Percentiles rank a stretch among this genome's conserved stretches.
These are phyloP conservation scores for Drosophila paulistorum DNA, from an alignment of 1,140 invertebrate genomes.

Conservation along the genomic window DNA sequence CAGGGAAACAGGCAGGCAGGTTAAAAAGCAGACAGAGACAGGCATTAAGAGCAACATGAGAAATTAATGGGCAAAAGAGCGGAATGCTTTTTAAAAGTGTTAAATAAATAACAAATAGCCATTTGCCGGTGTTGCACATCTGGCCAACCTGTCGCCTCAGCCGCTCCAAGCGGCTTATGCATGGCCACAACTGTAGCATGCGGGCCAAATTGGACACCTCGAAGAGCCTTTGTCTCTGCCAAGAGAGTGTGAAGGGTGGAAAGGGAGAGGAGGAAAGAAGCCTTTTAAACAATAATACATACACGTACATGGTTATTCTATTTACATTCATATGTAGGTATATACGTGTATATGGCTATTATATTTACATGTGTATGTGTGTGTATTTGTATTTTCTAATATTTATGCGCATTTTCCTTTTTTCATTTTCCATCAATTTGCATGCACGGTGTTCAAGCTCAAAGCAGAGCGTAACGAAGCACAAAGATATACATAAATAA, in stretches of 20 bases:
- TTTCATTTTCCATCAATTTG: constrained; percentile 44
- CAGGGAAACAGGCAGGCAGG: not conserved
- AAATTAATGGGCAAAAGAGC: constrained; percentile 79
- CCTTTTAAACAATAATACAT: not conserved
- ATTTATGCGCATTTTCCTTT: constrained; percentile 43
- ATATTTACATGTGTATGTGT: not conserved
- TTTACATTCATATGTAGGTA: not conserved
- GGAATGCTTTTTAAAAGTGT: constrained; percentile 81
- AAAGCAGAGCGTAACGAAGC: constrained; percentile 60
- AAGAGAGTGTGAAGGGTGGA: not conserved
- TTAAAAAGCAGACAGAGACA: constrained; percentile 13
- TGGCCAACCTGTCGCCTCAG: constrained; percentile 38
- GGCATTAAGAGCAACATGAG: constrained; percentile 78
- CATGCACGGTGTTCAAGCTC: constrained; percentile 43
- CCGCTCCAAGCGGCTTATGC: constrained; percentile 65
- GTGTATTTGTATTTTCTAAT: constrained; percentile 38
- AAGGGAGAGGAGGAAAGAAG: too few species aligned
- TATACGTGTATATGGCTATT: not conserved
- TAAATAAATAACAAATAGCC: constrained; percentile 79
- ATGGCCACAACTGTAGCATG: constrained; percentile 54
- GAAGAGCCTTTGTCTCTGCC: not conserved
- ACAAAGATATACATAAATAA: constrained; percentile 73
- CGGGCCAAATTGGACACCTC: constrained; percentile 16
- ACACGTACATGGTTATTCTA: constrained; percentile 1
- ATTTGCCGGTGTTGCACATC: constrained; percentile 45